A percentile compares a stretch with the other conserved stretches of the same genome.
Conservation (phyloP, 2,888 invertebrate species). For the Ormyrus thymus region DNA sequence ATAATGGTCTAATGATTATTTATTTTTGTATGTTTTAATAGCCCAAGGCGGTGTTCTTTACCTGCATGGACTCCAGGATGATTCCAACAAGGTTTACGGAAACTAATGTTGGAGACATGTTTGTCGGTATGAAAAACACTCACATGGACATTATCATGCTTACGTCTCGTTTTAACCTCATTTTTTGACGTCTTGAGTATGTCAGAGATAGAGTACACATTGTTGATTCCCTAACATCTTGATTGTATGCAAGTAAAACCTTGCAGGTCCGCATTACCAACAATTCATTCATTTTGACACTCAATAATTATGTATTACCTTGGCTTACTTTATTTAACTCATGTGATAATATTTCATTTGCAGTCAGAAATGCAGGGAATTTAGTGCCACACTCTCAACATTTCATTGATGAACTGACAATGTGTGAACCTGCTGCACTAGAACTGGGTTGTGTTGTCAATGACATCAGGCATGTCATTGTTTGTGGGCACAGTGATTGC, state of each 20-base stretch:
- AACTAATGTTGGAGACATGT: constrained; percentile 98
- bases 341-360: constrained; percentile 63
- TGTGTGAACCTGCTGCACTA: constrained; percentile 96
- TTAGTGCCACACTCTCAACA: constrained; percentile 94
- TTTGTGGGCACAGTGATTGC: constrained; percentile 98
- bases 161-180: constrained; percentile 39
- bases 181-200: constrained; percentile 28
- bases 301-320: neutral
- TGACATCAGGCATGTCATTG: constrained; percentile 92
- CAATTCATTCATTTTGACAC: constrained; percentile 40
- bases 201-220: constrained; percentile 15
- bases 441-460: constrained; percentile 96
- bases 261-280: constrained; percentile 45
- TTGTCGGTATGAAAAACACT: constrained; percentile 83
- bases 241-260: constrained; percentile 34
- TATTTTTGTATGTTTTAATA: constrained; percentile 71
- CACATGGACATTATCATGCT: constrained; percentile 58
- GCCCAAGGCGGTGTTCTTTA: constrained; percentile 98
- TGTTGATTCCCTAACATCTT: constrained; percentile 40
- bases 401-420: constrained; percentile 89
- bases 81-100: constrained; percentile 96
- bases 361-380: constrained; percentile 97
- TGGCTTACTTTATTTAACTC: too few relatives aligned
- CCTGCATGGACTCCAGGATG: constrained; percentile 99
- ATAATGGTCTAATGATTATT: neutral